phyloP scores from a whole-genome alignment of 2,113 vertebrate genomes.

The Stigmatopora nigra region DNA sequence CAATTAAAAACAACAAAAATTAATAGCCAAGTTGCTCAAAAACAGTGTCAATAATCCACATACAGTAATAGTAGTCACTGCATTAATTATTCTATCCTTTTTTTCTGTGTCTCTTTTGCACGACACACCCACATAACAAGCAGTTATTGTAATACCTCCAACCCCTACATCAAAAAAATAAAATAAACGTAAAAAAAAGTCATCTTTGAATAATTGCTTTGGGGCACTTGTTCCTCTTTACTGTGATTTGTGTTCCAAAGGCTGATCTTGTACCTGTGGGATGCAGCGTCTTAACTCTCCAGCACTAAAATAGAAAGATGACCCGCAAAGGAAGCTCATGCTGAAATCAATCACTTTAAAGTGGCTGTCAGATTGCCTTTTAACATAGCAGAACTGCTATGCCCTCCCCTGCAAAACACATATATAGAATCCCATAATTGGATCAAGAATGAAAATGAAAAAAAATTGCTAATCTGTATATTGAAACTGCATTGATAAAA shows the following conservation, averaged over 20 bases:
- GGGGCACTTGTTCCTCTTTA: slow-evolving; percentile 22
- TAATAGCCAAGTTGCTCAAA: no score
- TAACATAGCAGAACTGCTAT: not conserved
- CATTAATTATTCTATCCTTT: no score
- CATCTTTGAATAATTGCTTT: slow-evolving; percentile 28
- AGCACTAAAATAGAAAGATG: slow-evolving; percentile 2
- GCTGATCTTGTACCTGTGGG: slow-evolving; percentile 20
- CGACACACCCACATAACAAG: slow-evolving; percentile 2
- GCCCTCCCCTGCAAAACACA: slow-evolving; percentile 1
- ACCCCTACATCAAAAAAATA: not conserved
- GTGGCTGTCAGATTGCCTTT: slow-evolving; percentile 2
- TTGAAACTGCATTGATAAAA: no score
- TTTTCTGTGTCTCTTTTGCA: no score
- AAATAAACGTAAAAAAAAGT: not conserved
- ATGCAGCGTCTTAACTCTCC: slow-evolving; percentile 6
- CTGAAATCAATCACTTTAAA: slow-evolving; percentile 9
- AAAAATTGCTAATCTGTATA: not conserved
- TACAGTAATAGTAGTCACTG: no score
- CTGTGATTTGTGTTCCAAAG: slow-evolving; percentile 27
- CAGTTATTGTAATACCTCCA: slow-evolving; percentile 14
- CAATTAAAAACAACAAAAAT: no score
- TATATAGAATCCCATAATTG: not conserved
- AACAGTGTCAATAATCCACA: no score
- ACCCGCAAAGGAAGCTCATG: not conserved
- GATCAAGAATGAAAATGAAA: not conserved